Evolutionary conservation across 2,888 invertebrate genomes (phyloP), one percentile per base, ranked within the genome.

Genomic region (Buathra laborator): DNA sequence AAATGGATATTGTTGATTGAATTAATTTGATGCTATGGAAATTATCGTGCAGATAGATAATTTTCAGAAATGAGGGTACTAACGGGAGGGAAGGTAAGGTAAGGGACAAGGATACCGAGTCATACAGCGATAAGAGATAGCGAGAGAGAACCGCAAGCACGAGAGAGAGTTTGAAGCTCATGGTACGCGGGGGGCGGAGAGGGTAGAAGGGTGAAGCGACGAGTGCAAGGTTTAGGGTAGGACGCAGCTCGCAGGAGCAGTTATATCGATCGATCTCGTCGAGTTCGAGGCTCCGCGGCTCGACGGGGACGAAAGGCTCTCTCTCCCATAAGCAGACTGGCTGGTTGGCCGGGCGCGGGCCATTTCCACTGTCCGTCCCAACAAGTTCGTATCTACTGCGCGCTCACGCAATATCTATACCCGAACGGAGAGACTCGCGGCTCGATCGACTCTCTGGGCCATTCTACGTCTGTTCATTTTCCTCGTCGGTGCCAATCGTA

Each of bases 181-280:
- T 74, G 81, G 84, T 81, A 87, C 86, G 37, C 86, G 29, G 12
- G 12, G 32, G 67, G 71, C 44, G 76, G 56, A 77, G 64, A 74
- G 48, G 24, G 24, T 24, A 29, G 78, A 70, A 66, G 70, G 71
- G 79, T 53, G 75, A 75, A 76, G 24, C 66, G 70, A 67, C 48
- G 80, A 80, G 88, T 89, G 89, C 88, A 89, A 89, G 91, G 91
- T 89, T 90, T 92, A 82, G 87, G 88, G 86, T 89, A 86, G 87
- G 86, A 88, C 87, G 87, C 84, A 87, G 85, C 86, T 86, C 92
- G 93, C 93, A 93, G 93, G 93, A 93, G 93, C 93, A 91, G 93
- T 90, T 90, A 92, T 91, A 93, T 93, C 93, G 93, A 93, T 92
- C 91, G 91, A 89, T 89, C 84, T 86, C 76, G 90, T 88, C 87